Evolutionary conservation across 2,888 invertebrate genomes (phyloP).

Genomic region (Dryadula phaetusa): DNA sequence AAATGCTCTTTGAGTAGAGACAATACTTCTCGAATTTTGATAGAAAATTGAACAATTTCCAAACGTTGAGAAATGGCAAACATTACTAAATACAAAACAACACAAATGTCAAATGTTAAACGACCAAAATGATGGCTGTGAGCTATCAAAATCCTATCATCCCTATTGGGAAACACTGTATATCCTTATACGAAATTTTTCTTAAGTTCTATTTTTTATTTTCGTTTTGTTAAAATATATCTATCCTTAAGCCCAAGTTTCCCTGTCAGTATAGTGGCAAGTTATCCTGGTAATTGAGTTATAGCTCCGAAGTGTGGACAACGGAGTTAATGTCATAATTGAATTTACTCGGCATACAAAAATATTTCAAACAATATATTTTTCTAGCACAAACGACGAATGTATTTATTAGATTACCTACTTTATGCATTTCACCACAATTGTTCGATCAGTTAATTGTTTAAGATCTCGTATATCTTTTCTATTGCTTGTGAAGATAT

Average conservation of each 20-base stretch:
- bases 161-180: too few relatives aligned
- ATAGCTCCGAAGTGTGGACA: slow-evolving; percentile 41
- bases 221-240: neutral
- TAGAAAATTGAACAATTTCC: too few relatives aligned
- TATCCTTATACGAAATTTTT: too few relatives aligned
- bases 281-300: slow-evolving; percentile 44
- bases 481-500: too few relatives aligned
- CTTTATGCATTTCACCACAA: neutral
- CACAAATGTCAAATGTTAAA: too few relatives aligned
- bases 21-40: too few relatives aligned
- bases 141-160: too few relatives aligned
- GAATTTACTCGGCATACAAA: slow-evolving; percentile 42
- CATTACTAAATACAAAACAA: too few relatives aligned
- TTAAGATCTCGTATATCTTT: too few relatives aligned
- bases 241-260: slow-evolving; percentile 7
- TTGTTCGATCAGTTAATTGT: neutral
- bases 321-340: slow-evolving; percentile 48
- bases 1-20: too few relatives aligned
- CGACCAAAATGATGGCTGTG: too few relatives aligned
- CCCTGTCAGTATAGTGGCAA: neutral
- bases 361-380: slow-evolving; percentile 15
- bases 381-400: slow-evolving; percentile 1
- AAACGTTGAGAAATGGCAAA: too few relatives aligned
- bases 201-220: neutral
- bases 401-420: neutral